These are phyloP conservation scores for Platysternon megacephalum DNA, from an alignment of 2,113 vertebrate genomes.

Conservation along the genomic window DNA sequence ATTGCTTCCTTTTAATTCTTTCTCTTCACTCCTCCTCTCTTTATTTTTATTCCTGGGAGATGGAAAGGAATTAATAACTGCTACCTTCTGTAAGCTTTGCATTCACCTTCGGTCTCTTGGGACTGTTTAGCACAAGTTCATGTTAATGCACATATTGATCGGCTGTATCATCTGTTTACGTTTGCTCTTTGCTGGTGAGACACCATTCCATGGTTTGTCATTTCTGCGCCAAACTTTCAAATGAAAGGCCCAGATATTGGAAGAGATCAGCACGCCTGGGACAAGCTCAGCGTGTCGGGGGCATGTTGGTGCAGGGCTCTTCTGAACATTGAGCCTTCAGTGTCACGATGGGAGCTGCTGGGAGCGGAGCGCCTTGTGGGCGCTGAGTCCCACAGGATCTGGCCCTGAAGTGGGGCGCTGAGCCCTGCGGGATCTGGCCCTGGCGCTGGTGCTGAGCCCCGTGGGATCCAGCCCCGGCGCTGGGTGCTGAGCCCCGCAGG, in stretches of 20 bases:
- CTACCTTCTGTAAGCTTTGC: not conserved
- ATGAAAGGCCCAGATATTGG: not conserved
- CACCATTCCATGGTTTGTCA: accelerated
- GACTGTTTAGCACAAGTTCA: not conserved
- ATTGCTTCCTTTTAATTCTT: accelerated
- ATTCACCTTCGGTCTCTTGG: accelerated
- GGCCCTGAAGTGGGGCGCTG: no score
- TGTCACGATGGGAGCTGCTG: not conserved
- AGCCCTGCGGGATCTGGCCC: no score
- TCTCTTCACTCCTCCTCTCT: not conserved
- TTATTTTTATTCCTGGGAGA: not conserved
- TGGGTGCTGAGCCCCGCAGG: no score
- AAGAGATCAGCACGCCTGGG: not conserved
- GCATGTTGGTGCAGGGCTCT: not conserved
- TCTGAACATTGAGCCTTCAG: not conserved
- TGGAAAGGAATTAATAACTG: not conserved
- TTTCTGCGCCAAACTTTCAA: accelerated
- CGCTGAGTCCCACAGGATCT: no score
- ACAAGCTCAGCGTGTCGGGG: no score
- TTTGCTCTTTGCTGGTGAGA: accelerated
- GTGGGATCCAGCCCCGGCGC: no score
- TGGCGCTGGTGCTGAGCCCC: no score
- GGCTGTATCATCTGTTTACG: not conserved
- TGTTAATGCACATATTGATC: not conserved
- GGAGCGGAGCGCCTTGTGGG: no score